These are phyloP conservation scores for Oenanthe melanoleuca DNA, from an alignment of 2,113 vertebrate species.

Conservation along the genomic window DNA sequence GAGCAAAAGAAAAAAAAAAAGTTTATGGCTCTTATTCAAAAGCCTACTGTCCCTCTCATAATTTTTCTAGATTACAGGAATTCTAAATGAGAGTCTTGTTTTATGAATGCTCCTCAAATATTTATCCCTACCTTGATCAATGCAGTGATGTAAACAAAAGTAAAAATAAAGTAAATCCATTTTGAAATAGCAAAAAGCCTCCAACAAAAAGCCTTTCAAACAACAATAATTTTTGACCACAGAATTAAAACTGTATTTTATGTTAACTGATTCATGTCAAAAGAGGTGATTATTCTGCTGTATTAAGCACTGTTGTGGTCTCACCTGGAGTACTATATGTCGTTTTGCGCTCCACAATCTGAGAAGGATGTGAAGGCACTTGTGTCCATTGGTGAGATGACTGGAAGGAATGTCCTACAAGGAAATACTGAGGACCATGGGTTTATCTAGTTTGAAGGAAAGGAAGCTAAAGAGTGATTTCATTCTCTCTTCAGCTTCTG, in stretches of 20 bases:
- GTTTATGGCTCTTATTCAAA: neutral
- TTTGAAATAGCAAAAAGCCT: neutral
- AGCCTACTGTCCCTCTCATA: accelerated
- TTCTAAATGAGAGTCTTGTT: neutral
- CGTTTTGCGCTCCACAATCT: neutral
- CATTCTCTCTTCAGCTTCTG: neutral
- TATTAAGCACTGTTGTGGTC: accelerated
- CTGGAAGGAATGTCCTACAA: neutral
- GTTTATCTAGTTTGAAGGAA: neutral
- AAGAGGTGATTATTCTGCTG: neutral
- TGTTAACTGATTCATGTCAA: neutral
- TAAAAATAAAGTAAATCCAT: neutral
- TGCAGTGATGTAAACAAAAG: neutral
- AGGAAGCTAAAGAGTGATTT: neutral
- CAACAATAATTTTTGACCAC: neutral
- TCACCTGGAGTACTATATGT: neutral
- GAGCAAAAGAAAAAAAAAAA: neutral
- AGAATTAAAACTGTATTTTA: neutral
- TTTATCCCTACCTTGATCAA: neutral
- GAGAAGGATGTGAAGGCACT: neutral
- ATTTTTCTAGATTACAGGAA: neutral
- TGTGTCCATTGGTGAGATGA: neutral
- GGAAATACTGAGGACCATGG: neutral
- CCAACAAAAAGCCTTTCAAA: neutral
- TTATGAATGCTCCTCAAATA: neutral